A percentile compares a stretch with the other conserved stretches of the same genome.
phyloP scores from a whole-genome alignment of 2,888 invertebrate genomes.

The Reticulitermes lucifugus region DNA sequence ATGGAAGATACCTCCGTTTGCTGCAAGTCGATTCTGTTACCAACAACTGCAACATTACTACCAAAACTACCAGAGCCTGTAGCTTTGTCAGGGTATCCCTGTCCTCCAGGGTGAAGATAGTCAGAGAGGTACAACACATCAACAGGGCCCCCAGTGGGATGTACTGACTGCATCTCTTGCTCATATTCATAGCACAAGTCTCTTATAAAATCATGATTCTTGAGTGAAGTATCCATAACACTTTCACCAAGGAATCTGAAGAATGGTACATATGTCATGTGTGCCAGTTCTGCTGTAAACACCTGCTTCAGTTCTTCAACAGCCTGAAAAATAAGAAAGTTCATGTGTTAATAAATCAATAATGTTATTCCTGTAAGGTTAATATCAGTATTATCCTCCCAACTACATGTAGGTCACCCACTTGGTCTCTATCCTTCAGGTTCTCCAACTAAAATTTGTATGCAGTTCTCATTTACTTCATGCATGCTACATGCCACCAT shows the following conservation, averaged over 20 bases:
- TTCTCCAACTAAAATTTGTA: too few species aligned
- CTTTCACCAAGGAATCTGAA: slow-evolving; percentile 78
- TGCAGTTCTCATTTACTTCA: too few species aligned
- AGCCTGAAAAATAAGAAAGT: slow-evolving; percentile 64
- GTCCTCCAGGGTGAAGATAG: slow-evolving; percentile 50
- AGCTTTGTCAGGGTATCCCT: slow-evolving; percentile 53
- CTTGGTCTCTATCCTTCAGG: too few species aligned
- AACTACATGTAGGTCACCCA: too few species aligned
- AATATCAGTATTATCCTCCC: too few species aligned
- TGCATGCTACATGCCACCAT: too few species aligned
- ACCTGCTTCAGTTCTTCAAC: slow-evolving; percentile 84
- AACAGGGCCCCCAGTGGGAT: slow-evolving; percentile 48
- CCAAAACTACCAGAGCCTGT: slow-evolving; percentile 75
- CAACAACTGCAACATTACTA: slow-evolving; percentile 83
- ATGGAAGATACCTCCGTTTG: slow-evolving; percentile 51
- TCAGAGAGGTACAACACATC: slow-evolving; percentile 53
- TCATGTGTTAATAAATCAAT: too few species aligned
- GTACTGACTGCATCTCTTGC: slow-evolving; percentile 62
- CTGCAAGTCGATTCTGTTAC: slow-evolving; percentile 83
- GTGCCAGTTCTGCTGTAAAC: slow-evolving; percentile 87
- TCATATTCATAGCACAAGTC: slow-evolving; percentile 82
- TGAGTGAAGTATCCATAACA: slow-evolving; percentile 77
- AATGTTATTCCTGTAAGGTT: too few species aligned
- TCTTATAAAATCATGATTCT: slow-evolving; percentile 82
- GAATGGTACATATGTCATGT: slow-evolving; percentile 82